Base-by-base conservation (phyloP, 2,113 vertebrate species). In the Trematocara nigrifrons region DNA sequence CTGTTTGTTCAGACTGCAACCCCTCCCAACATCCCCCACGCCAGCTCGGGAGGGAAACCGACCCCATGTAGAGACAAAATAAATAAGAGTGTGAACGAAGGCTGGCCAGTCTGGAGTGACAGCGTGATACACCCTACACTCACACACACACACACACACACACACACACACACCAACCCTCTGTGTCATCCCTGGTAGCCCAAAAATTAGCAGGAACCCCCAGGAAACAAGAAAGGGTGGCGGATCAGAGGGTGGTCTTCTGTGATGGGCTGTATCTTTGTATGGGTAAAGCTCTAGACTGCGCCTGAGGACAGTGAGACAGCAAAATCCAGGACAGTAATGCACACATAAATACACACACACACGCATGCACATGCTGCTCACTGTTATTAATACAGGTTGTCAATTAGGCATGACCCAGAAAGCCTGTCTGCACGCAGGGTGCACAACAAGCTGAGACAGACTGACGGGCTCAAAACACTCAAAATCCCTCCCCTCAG, bases 401-500 rank as follows among this genome's bases (percentile, higher is more conserved):
- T 88, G 84, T 94, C 93, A 94, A 94, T 93, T 93, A 91, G 91
- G 83, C 42, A 83, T 94, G 95, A 95, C 95, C 94, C 80, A 95
- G 83, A 95, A 95, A 94, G 74, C 56, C 81, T 82, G 93, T 95
- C 93, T 95, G 92, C 92, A 94, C 86, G 85, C 87, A 89, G 87
- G 69, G 85, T 83, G 77, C 85, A 89, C 81, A 87, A 86, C 88
- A 90, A 80, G 88, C 90, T 83, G 79, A 86, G 82, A 79, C 85
- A 87, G 86, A 89, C 51, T 59, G 86, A 90, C 31, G 12, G 71
- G 57, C 35, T 88, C 51, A 79, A 85, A 86, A 89, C 84, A 81
- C 42, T 45, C 69, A 53, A 87, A 86, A 93, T 82, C 85, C 89
- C 61, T 84, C 59, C 61, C 26, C 49, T 89, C 83, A 85, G 82